These are phyloP conservation scores for Ptiloglossa arizonensis DNA, from an alignment of 1,140 invertebrate genomes.

Conservation along the genomic window DNA sequence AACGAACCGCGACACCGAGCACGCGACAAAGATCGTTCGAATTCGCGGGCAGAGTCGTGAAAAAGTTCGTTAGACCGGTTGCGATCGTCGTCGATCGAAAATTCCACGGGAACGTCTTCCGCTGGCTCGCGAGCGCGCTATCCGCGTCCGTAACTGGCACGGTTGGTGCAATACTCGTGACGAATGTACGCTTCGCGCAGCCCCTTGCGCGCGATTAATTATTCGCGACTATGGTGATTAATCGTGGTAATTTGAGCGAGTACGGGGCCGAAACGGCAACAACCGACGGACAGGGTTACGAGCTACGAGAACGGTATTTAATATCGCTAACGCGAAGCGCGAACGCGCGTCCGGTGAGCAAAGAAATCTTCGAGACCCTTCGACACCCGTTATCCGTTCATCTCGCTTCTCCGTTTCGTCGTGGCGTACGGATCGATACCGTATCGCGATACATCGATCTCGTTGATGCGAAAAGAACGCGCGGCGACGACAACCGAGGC, in stretches of 20 bases:
- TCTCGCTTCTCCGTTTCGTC: neutral
- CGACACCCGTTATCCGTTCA: conserved; percentile 45
- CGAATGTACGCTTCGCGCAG: conserved; percentile 61
- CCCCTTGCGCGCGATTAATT: conserved; percentile 61
- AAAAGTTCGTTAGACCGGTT: no score
- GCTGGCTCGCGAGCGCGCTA: conserved; percentile 27
- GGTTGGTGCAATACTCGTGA: conserved; percentile 59
- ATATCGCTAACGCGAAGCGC: neutral
- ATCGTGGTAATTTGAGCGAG: conserved; percentile 53
- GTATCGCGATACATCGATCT: no score
- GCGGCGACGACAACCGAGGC: neutral
- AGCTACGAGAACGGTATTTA: conserved; percentile 16
- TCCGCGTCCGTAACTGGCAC: conserved; percentile 36
- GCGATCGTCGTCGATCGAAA: conserved; percentile 34
- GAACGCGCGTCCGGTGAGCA: neutral
- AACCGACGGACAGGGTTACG: conserved; percentile 17
- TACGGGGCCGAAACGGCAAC: conserved; percentile 23
- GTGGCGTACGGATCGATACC: conserved; percentile 20
- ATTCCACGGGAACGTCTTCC: conserved; percentile 7
- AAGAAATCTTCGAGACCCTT: conserved; percentile 39
- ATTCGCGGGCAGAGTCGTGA: no score
- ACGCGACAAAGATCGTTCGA: no score
- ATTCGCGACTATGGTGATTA: conserved; percentile 58
- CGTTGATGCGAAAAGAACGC: no score
- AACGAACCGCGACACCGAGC: no score